phyloP scores from a whole-genome alignment of 2,888 invertebrate genomes.

The Erpobdella octoculata region DNA sequence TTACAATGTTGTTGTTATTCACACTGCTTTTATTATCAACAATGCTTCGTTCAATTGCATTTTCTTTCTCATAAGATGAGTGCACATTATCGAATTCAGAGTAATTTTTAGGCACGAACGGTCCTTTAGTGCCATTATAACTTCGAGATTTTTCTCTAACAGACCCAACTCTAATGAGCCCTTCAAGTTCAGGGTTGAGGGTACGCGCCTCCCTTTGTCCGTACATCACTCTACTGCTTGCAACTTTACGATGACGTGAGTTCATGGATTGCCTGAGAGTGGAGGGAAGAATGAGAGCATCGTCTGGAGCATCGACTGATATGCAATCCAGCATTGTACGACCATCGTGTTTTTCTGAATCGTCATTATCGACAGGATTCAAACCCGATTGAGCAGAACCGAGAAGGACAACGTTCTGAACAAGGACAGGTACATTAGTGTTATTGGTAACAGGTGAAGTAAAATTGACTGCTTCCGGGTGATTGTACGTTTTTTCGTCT shows the following conservation, averaged over 20 bases:
- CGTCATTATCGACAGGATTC: not conserved
- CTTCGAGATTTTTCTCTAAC: conserved; percentile 16
- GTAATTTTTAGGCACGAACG: too few relatives aligned
- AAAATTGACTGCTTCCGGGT: not conserved
- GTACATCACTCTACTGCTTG: not conserved
- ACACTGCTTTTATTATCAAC: not conserved
- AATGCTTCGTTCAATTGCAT: too few relatives aligned
- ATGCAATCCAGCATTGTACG: conserved; percentile 33
- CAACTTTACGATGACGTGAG: conserved; percentile 23
- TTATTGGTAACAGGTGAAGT: not conserved
- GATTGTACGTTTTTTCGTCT: too few relatives aligned
- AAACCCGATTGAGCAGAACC: not conserved
- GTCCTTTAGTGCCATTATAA: conserved; percentile 14
- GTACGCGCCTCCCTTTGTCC: not conserved
- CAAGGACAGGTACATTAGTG: not conserved
- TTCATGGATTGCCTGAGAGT: conserved; percentile 36
- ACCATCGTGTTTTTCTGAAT: not conserved
- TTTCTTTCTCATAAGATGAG: too few relatives aligned
- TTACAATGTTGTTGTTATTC: not conserved
- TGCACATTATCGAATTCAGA: too few relatives aligned
- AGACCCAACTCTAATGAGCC: conserved; percentile 19
- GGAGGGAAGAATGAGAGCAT: conserved; percentile 37
- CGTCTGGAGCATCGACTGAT: conserved; percentile 34
- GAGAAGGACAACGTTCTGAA: conserved; percentile 5
- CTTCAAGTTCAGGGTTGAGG: conserved; percentile 16